Conservation (phyloP, 2,113 vertebrate species). For the Myiozetetes cayanensis region DNA sequence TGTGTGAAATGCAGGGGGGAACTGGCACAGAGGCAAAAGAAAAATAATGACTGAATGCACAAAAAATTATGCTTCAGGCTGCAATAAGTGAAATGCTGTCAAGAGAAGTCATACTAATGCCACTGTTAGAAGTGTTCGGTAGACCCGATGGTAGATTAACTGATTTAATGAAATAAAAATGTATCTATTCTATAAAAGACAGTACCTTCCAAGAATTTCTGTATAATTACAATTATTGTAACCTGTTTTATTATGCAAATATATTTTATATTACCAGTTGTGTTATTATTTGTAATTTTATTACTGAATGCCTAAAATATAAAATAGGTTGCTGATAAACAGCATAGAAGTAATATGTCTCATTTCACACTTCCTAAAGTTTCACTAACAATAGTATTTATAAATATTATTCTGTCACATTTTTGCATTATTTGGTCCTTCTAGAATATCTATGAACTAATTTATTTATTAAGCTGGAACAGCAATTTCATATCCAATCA, state of each 20-base stretch:
- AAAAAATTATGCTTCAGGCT: background rate
- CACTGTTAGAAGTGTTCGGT: background rate
- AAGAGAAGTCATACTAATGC: background rate
- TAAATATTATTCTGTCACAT: background rate
- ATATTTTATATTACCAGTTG: background rate
- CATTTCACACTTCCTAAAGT: background rate
- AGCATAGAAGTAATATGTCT: background rate
- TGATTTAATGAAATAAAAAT: background rate
- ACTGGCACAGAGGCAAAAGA: background rate
- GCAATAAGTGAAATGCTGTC: background rate
- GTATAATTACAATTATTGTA: background rate
- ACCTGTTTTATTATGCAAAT: background rate
- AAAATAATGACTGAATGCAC: background rate
- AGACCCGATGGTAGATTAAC: background rate
- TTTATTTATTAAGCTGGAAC: background rate
- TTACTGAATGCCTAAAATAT: background rate
- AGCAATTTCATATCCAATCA: conserved; percentile 55
- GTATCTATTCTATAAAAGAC: background rate
- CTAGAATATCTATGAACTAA: background rate
- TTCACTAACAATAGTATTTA: background rate
- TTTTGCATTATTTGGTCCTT: background rate
- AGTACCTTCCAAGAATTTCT: background rate
- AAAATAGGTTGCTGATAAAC: background rate
- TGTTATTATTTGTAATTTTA: background rate
- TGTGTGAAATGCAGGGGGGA: background rate